Base-by-base conservation (phyloP, 2,113 vertebrate genomes). In the Hydropotes inermis region DNA sequence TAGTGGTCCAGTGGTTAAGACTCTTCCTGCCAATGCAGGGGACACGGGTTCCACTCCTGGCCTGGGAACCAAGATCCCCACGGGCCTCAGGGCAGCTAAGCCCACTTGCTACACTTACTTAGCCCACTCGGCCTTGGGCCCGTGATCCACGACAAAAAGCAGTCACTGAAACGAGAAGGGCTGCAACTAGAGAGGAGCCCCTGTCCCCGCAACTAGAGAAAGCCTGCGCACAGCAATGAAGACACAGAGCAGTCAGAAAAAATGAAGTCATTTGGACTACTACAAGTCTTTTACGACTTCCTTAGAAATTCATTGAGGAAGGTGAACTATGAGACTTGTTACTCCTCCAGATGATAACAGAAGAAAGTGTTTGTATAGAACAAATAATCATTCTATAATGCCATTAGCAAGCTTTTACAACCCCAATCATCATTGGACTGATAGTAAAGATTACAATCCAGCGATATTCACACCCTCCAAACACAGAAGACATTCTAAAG, bases 271-370 rank as follows among this genome's bases (percentile, higher is more conserved):
- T 39, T 28, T 79, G 43, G 14, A 47, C 92, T 8, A 36, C 15
- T 47, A 14, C 14, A 93, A 52, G 33, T 50, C 61, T 55, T 95
- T 89, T 74, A 87, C 58, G 36, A 89, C 30, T 67, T 58, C 54
- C 82, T 89, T n/a, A 74, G 81, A 97, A 97, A 45, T 54, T 61
- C 58, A 13, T 7, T 74, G 79, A 57, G 60, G 47, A 86, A 67
- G 28, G 54, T 94, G 95, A 96, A 95, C 91, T 89, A 23, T 96
- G 92, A 90, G 45, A 95, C 45, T 87, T 92, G 93, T 54, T 88
- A 90, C 43, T 84, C 33, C 8, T 95, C 88, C 95, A 91, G 64
- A 86, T 64, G 23, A 74, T 88, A 94, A 90, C 47, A 87, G 70
- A 81, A 91, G 28, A 92, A 87, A 85, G 54, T 64, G 21, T 91